Percentiles rank a stretch among this genome's conserved stretches.
phyloP scores from a whole-genome alignment of 2,797 vertebrate species.

The Miichthys miiuy region DNA sequence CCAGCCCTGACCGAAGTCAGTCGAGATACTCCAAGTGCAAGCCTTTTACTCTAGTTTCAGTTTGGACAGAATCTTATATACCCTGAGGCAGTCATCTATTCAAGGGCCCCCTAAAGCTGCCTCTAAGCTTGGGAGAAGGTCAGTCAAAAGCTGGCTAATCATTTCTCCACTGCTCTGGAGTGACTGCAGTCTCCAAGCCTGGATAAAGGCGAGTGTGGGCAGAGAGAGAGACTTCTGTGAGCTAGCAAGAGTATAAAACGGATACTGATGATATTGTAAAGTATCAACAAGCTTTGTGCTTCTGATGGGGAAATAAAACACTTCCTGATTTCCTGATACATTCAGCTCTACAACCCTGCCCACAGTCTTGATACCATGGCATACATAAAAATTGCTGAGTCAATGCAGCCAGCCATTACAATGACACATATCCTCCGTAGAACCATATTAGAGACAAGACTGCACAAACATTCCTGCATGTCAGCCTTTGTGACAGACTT shows the following conservation, averaged over 20 bases:
- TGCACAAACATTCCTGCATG: conserved; percentile 10
- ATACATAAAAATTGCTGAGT: conserved; percentile 19
- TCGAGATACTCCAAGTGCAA: conserved; percentile 15
- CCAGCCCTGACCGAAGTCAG: conserved; percentile 27
- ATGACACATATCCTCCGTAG: neutral
- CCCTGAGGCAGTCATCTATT: conserved; percentile 41
- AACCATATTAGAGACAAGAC: conserved; percentile 6
- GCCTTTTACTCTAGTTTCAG: conserved; percentile 30
- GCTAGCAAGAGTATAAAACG: conserved; percentile 30
- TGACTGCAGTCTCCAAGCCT: conserved; percentile 45
- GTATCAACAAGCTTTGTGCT: conserved; percentile 28
- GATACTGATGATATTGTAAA: neutral
- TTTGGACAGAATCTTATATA: conserved; percentile 26
- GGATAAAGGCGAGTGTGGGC: conserved; percentile 26
- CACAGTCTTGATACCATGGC: conserved; percentile 1
- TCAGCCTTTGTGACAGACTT: conserved; percentile 33
- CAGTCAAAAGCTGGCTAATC: conserved; percentile 64
- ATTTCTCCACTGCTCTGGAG: conserved; percentile 50
- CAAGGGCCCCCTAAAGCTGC: conserved; percentile 44
- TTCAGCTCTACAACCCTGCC: neutral
- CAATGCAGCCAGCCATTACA: neutral
- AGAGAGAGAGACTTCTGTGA: conserved; percentile 30
- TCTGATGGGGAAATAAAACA: conserved; percentile 44
- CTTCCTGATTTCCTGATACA: conserved; percentile 48
- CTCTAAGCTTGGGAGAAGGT: conserved; percentile 53